These are phyloP conservation scores for Reinhardtius hippoglossoides DNA, from an alignment of 2,113 vertebrate species.

Conservation along the genomic window DNA sequence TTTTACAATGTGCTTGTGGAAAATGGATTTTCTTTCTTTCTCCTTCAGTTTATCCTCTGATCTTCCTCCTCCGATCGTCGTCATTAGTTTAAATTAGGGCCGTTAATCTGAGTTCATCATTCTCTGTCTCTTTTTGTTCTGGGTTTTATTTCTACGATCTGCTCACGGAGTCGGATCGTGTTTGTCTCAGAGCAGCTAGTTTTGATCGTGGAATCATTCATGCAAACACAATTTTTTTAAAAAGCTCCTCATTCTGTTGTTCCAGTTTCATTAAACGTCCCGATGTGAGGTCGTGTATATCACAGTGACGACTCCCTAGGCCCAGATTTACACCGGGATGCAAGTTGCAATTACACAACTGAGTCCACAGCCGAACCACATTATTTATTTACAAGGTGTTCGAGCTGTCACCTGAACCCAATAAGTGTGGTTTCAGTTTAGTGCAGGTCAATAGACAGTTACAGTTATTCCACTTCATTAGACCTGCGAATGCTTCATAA, in stretches of 20 bases:
- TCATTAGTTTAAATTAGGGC: conserved; percentile 20
- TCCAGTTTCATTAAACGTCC: not conserved
- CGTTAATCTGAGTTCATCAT: conserved; percentile 3
- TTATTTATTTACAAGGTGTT: not conserved
- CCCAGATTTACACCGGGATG: not conserved
- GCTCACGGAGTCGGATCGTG: not conserved
- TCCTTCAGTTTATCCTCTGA: conserved; percentile 39
- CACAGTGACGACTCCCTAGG: not conserved
- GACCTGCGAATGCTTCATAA: too few species aligned
- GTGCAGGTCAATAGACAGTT: not conserved
- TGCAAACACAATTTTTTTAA: not conserved
- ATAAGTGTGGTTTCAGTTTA: not conserved
- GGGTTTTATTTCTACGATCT: not conserved
- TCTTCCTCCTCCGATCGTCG: conserved; percentile 9
- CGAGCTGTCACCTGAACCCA: not conserved
- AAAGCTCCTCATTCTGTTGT: not conserved
- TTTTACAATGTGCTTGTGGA: conserved; percentile 43
- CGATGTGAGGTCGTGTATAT: not conserved
- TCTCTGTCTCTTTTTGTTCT: not conserved
- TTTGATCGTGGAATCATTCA: not conserved
- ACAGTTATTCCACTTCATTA: too few species aligned
- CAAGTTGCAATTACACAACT: not conserved
- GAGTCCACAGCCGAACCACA: not conserved
- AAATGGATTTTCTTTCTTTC: conserved; percentile 40
- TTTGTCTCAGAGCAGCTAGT: not conserved